Percentiles rank a stretch among this genome's conserved stretches.
phyloP scores from a whole-genome alignment of 2,113 vertebrate genomes.

The Zootoca vivipara region DNA sequence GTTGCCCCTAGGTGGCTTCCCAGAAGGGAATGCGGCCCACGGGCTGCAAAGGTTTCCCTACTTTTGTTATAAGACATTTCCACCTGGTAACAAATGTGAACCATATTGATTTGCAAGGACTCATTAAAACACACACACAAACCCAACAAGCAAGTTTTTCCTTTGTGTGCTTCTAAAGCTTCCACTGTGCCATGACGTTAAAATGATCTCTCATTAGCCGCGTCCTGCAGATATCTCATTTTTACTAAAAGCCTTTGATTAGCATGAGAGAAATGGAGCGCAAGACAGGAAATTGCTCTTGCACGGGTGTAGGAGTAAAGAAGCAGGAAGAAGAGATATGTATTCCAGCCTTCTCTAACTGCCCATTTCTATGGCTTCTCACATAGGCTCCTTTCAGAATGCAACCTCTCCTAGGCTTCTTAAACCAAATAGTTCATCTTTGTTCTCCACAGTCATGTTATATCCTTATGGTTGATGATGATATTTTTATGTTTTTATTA shows the following conservation, averaged over 20 bases:
- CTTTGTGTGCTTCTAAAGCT: not conserved
- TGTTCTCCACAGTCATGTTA: not conserved
- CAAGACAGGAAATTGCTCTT: slow-evolving; percentile 9
- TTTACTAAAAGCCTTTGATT: slow-evolving; percentile 32
- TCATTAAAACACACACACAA: slow-evolving; percentile 26
- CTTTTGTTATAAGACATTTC: not conserved
- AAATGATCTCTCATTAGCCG: slow-evolving; percentile 45
- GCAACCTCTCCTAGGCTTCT: not conserved
- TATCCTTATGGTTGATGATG: not conserved
- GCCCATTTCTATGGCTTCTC: not conserved
- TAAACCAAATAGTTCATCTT: not conserved
- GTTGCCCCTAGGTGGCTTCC: too few relatives aligned
- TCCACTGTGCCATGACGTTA: slow-evolving; percentile 24
- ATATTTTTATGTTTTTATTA: not conserved
- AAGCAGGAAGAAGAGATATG: not conserved
- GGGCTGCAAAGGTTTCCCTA: too few relatives aligned
- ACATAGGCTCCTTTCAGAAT: not conserved
- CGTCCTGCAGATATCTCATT: slow-evolving; percentile 44
- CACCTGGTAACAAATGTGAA: slow-evolving; percentile 23
- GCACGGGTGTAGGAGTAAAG: not conserved
- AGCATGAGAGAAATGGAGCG: slow-evolving; percentile 9
- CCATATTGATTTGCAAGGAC: slow-evolving; percentile 21
- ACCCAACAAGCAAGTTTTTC: not conserved
- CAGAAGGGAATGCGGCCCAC: too few relatives aligned
- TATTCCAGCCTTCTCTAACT: not conserved